phyloP scores from a whole-genome alignment of 2,113 vertebrate genomes.

The Lophura nycthemera region DNA sequence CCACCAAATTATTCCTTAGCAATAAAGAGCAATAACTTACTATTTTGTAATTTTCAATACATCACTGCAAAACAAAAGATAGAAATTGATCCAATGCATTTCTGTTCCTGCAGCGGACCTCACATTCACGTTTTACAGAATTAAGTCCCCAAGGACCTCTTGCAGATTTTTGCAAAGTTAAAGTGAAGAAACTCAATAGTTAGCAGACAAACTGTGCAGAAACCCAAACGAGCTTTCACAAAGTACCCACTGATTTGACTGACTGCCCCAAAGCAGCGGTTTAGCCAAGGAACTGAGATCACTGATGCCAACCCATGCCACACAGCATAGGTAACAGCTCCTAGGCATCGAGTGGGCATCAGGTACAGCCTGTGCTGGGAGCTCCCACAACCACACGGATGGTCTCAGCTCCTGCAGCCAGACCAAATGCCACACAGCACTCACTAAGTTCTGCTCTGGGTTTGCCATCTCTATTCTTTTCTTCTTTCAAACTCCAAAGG shows the following conservation, averaged over 20 bases:
- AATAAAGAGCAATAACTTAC: background rate
- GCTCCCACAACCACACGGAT: background rate
- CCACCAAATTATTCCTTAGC: background rate
- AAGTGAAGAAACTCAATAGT: background rate
- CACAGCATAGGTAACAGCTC: accelerated
- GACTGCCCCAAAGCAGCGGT: background rate
- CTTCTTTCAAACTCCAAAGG: background rate
- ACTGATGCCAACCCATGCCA: accelerated
- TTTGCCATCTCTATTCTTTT: background rate
- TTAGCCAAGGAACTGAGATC: accelerated
- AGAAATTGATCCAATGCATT: background rate
- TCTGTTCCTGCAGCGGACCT: background rate
- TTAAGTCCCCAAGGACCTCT: background rate
- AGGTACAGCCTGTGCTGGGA: accelerated
- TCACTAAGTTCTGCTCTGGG: accelerated
- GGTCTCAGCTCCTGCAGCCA: background rate
- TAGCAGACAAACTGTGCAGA: background rate
- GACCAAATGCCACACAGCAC: accelerated
- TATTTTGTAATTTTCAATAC: background rate
- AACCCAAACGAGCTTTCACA: background rate
- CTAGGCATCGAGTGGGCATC: background rate
- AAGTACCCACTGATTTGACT: accelerated
- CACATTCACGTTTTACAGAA: accelerated
- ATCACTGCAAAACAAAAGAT: background rate
- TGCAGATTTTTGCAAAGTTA: background rate